Evolutionary conservation across 1,140 invertebrate genomes (phyloP), one percentile per base, ranked within the genome.

Genomic region (Caenorhabditis brenneri): DNA sequence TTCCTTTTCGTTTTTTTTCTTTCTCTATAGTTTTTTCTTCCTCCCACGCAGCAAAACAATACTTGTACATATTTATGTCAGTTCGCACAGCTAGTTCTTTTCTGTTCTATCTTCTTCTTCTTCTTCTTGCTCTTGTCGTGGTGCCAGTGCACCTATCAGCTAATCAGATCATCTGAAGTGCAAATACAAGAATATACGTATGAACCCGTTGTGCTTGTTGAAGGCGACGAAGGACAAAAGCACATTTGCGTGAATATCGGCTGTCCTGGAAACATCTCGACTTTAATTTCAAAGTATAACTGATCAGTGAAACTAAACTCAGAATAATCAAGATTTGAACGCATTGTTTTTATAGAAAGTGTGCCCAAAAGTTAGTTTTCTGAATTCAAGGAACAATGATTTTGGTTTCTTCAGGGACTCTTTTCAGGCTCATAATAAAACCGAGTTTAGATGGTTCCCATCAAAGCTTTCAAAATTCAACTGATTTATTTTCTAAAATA

Each of bases 131-230:
- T n/a, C n/a, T 74, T 36, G 19, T 65, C 58, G 58, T 16, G 29
- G 65, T 74, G 65, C 65, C 65, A 29, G 65, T 74, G 65, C 65
- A 74, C 65, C 65, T 74, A 74, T 74, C 65, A 39, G 65, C 65
- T 74, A 74, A 74, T 74, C 65, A 74, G 65, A 74, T 74, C 27
- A 74, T 74, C 65, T 74, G 19, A 10, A 74, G n/a, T 19, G n/a
- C n/a, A 39, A 74, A 74, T n/a, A 74, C 65, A 27, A 74, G 33
- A 42, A 74, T 46, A 74, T 74, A 74, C 65, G 65, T 74, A 74
- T 74, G 65, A 74, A 74, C 65, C 36, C 65, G 65, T 42, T 74
- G 65, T 24, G 65, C 65, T 46, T 74, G 65, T 74, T 74, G 65
- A 33, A 74, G 31, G 31, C 31, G 31, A 65, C 15, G 27, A 42